Evolutionary conservation across 2,113 vertebrate genomes (phyloP).

Genomic region (Thalassoma bifasciatum): DNA sequence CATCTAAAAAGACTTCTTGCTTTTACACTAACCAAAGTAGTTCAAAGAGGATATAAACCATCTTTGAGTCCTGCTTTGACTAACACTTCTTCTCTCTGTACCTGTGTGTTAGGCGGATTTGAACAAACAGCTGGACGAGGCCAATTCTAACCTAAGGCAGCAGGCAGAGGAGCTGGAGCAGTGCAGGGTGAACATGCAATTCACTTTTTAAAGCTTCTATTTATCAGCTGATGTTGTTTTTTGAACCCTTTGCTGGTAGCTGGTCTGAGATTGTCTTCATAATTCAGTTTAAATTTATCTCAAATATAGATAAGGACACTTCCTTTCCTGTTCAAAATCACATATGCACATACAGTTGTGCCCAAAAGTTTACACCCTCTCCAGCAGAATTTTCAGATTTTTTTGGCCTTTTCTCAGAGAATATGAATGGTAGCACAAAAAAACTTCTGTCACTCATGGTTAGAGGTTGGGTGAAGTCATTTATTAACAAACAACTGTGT

Average conservation of each 20-base stretch:
- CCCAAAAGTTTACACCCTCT: no score
- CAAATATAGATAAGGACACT: not conserved
- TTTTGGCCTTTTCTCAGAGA: no score
- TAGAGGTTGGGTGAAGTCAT: no score
- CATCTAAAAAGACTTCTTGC: not conserved
- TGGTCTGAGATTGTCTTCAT: not conserved
- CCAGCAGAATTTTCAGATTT: no score
- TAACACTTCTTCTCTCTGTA: not conserved
- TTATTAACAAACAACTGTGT: no score
- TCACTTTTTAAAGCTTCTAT: not conserved
- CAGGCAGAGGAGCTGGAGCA: constrained; percentile 82
- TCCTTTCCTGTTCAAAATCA: no score
- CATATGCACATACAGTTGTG: no score
- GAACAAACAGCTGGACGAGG: constrained; percentile 80
- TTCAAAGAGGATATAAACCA: not conserved
- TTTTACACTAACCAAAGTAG: not conserved
- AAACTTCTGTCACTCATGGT: no score
- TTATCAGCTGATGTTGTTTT: not conserved
- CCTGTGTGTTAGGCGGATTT: constrained; percentile 80
- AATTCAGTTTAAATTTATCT: not conserved
- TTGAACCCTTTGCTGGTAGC: not conserved
- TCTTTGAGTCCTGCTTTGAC: not conserved
- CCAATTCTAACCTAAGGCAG: constrained; percentile 73
- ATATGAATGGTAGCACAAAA: no score
- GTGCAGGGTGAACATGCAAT: constrained; percentile 78